Conservation (phyloP, 1,140 invertebrate species). For the Scaptomyza graminum region DNA sequence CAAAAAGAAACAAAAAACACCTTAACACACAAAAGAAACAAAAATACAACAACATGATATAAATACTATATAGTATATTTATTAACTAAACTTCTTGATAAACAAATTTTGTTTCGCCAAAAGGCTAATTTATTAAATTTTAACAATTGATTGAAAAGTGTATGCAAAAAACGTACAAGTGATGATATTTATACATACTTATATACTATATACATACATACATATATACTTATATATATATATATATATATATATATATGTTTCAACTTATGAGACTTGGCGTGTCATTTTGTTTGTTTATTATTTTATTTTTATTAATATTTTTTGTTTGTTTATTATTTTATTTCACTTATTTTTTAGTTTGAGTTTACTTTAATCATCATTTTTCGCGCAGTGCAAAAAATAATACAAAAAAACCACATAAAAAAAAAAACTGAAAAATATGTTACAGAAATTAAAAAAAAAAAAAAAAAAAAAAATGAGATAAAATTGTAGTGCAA, state of each 20-base stretch:
- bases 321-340: not conserved
- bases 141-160: not conserved
- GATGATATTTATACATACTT: slow-evolving; percentile 44
- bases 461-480: slow-evolving; percentile 6
- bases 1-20: not conserved
- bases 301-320: not conserved
- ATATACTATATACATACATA: slow-evolving; percentile 20
- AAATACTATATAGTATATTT: slow-evolving; percentile 12
- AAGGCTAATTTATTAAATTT: slow-evolving; percentile 38
- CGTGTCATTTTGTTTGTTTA: slow-evolving; percentile 26
- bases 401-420: not conserved
- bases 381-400: not conserved
- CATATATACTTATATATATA: slow-evolving; percentile 5
- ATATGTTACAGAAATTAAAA: slow-evolving; percentile 1
- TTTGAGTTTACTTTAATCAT: not conserved
- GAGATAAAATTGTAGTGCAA: slow-evolving; percentile 25
- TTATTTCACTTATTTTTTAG: not conserved
- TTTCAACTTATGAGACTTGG: slow-evolving; percentile 27
- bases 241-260: slow-evolving; percentile 6
- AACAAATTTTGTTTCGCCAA: slow-evolving; percentile 9
- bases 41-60: slow-evolving; percentile 27
- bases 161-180: slow-evolving; percentile 56
- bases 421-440: slow-evolving; percentile 8
- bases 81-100: slow-evolving; percentile 31
- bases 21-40: slow-evolving; percentile 28